Evolutionary conservation across 1,140 invertebrate species (phyloP), one percentile per base, ranked within the genome.

Genomic region (Wiebesia pumilae): DNA sequence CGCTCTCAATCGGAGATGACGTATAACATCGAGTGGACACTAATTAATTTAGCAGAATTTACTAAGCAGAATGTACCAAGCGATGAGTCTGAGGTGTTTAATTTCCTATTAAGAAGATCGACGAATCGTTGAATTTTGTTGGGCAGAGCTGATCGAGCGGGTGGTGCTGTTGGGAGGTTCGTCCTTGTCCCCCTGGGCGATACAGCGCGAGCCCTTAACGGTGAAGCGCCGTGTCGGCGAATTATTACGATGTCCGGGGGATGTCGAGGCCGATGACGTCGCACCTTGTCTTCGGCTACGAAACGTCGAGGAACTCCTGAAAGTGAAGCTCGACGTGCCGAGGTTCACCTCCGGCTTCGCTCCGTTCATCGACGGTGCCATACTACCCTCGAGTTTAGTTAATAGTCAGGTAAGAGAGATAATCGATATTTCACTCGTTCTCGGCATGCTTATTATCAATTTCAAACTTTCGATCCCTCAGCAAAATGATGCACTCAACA

Each of bases 81-180:
- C 9, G 67, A n/a, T 4, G 67, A 16, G 3, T 3, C 3, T 19
- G 3, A 3, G 19, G 1, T 0, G 43, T 21, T 7, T 19, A 19
- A 12, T 35, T 69, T n/a, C 6, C 27, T 12, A 9, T 33, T 35
- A 12, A 47, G n/a, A 30, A 14, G 47, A 47, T 35, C 21, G 21
- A 27, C 43, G 43, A 38, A 35, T 2, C 16, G 3, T 27, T 24
- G n/a, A 54, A 33, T 54, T 78, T n/a, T 54, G 19, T 78, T 78
- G 4, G n/a, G n/a, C 95, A 97, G 97, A 97, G 93, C 95, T 99
- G 87, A 96, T 99, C 91, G 96, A 98, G 91, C 96, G 98, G 87
- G 97, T 98, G 38, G 96, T 99, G 89, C 95, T 99, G 79, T 95
- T 99, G 91, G 98, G 98, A 90, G 98, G 98, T 24, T 98, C 98